Percentiles rank a stretch among this genome's conserved stretches.
These are phyloP conservation scores for Disparrhopalites patrizii DNA, from an alignment of 2,888 invertebrate genomes.

Conservation along the genomic window DNA sequence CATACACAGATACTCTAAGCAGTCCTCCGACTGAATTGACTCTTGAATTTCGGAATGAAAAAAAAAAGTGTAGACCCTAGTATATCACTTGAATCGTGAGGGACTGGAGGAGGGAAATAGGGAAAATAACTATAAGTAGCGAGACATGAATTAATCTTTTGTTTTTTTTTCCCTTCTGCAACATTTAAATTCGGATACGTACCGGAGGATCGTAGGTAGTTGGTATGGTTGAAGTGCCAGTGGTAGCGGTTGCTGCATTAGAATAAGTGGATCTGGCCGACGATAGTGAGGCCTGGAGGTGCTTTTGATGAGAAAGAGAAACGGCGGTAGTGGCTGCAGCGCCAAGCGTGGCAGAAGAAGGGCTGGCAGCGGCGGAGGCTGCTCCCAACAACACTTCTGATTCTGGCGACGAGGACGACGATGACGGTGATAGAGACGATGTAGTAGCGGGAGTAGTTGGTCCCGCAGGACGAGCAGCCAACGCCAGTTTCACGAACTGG, in stretches of 20 bases:
- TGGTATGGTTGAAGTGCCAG: conserved; percentile 40
- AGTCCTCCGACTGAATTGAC: no score
- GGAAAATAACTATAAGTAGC: no score
- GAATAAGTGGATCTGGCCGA: conserved; percentile 45
- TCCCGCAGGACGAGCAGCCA: conserved; percentile 48
- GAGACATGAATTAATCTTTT: no score
- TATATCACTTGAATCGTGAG: no score
- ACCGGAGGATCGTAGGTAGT: conserved; percentile 43
- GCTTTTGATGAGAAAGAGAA: conserved; percentile 25
- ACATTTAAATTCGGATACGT: no score
- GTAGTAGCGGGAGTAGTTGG: conserved; percentile 47
- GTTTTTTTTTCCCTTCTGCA: no score
- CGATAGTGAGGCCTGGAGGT: conserved; percentile 34
- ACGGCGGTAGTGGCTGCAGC: conserved; percentile 18
- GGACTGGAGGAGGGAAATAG: no score
- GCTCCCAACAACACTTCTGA: conserved; percentile 26
- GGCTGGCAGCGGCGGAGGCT: conserved; percentile 29
- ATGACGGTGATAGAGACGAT: conserved; percentile 33
- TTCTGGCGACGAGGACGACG: conserved; percentile 29
- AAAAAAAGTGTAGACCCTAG: no score
- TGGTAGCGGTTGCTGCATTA: conserved; percentile 47
- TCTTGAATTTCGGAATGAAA: no score
- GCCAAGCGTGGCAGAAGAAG: conserved; percentile 27
- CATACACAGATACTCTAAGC: no score
- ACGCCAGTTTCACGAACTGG: conserved; percentile 48